Evolutionary conservation across 2,797 vertebrate genomes (phyloP).

Genomic region (Molossus molossus): DNA sequence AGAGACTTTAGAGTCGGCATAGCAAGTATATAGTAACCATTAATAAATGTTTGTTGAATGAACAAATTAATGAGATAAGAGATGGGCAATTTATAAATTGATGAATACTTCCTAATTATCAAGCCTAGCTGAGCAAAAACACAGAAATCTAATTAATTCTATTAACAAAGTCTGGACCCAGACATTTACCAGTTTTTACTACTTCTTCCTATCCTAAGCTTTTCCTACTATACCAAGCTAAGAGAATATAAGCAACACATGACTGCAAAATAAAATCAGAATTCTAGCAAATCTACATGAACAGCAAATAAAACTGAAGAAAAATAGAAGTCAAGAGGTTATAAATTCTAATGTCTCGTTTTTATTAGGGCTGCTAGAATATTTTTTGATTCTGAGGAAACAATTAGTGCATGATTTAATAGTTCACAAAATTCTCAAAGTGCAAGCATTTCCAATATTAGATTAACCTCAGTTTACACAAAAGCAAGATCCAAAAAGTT

Average conservation of each 20-base stretch:
- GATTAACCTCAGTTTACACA: slow-evolving; percentile 12
- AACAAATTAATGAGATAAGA: slow-evolving; percentile 58
- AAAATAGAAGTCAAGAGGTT: not conserved
- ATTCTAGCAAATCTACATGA: slow-evolving; percentile 10
- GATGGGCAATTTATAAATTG: slow-evolving; percentile 40
- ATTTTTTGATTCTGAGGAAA: not conserved
- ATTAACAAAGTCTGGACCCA: slow-evolving; percentile 36
- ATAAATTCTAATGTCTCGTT: slow-evolving; percentile 28
- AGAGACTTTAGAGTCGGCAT: not conserved
- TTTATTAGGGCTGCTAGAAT: not conserved
- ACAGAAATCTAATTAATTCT: slow-evolving; percentile 47
- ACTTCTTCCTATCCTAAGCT: slow-evolving; percentile 20
- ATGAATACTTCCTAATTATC: slow-evolving; percentile 57
- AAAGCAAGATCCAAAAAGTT: not conserved
- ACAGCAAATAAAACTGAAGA: slow-evolving; percentile 50
- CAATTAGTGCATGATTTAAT: not conserved
- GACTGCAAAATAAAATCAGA: slow-evolving; percentile 63
- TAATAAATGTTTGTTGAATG: not conserved
- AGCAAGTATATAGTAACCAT: not conserved
- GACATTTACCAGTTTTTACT: slow-evolving; percentile 18
- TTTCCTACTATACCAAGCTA: not conserved
- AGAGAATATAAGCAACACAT: slow-evolving; percentile 26
- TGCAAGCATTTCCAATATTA: not conserved
- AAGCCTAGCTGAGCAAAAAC: slow-evolving; percentile 49
- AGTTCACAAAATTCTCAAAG: slow-evolving; percentile 49